Evolutionary conservation across 2,888 invertebrate species (phyloP).

Genomic region (Acanthacorydalis orientalis): DNA sequence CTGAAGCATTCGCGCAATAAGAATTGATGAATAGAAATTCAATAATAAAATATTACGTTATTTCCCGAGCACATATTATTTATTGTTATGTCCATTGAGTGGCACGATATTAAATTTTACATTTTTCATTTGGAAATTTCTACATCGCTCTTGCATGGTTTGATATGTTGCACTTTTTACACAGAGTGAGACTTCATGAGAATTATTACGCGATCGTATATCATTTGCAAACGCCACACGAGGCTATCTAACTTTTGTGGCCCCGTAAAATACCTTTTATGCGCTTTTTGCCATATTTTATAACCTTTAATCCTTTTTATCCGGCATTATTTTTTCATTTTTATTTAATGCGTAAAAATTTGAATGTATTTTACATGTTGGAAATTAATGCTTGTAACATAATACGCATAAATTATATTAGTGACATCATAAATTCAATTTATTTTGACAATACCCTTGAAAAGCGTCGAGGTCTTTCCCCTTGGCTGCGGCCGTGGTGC

Average conservation of each 20-base stretch:
- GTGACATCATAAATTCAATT: constrained; percentile 7
- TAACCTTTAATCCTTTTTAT: constrained; percentile 14
- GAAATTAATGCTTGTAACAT: constrained; percentile 5
- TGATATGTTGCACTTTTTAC: too few species aligned
- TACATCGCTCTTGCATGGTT: too few species aligned
- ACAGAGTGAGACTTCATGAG: constrained; percentile 2
- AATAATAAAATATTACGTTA: constrained; percentile 7
- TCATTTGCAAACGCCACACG: constrained; percentile 11
- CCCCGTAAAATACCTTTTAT: constrained; percentile 16
- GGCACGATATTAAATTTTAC: too few species aligned
- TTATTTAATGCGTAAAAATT: constrained; percentile 8
- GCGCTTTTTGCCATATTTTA: constrained; percentile 14
- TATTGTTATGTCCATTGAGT: constrained; percentile 1
- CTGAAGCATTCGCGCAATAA: neutral
- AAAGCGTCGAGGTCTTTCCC: neutral
- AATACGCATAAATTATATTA: constrained; percentile 8
- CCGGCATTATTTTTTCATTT: constrained; percentile 12
- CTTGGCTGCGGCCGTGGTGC: too few species aligned
- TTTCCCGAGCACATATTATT: constrained; percentile 6
- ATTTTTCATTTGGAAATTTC: too few species aligned
- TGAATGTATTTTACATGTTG: constrained; percentile 3
- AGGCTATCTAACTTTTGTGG: constrained; percentile 13
- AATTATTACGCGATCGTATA: constrained; percentile 9
- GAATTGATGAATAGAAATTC: constrained; percentile 7
- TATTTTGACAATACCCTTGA: constrained; percentile 3